Conservation (phyloP, 2,797 vertebrate species). For the Cyprinodon diabolis region DNA sequence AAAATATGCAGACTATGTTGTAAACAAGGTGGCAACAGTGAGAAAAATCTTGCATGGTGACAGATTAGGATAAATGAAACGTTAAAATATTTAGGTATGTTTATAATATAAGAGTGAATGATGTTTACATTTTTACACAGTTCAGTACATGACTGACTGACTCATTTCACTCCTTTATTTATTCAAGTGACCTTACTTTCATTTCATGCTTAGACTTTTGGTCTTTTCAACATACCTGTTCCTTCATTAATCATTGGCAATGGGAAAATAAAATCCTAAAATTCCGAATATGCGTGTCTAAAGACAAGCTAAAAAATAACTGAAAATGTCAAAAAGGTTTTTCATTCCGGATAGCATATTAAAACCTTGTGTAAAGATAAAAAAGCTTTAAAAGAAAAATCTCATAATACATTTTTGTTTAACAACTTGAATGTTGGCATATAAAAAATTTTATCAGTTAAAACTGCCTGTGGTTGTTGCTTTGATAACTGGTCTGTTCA, state of each 20-base stretch:
- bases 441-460: background rate
- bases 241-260: background rate
- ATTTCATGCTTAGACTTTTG: constrained; percentile 1
- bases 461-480: background rate
- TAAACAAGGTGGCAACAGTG: no score
- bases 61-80: no score
- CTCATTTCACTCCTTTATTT: background rate
- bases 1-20: no score
- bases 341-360: background rate
- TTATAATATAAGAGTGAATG: no score
- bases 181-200: background rate
- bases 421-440: background rate
- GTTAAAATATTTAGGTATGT: background rate
- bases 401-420: background rate
- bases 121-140: no score
- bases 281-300: constrained; percentile 6
- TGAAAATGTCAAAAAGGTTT: no score
- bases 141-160: background rate
- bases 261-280: background rate
- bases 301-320: background rate
- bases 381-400: background rate
- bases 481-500: background rate
- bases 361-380: background rate
- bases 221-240: background rate
- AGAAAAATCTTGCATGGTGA: no score